Evolutionary conservation across 2,797 vertebrate genomes (phyloP), one percentile per base, ranked within the genome.

Genomic region (Benthosema pterotum): DNA sequence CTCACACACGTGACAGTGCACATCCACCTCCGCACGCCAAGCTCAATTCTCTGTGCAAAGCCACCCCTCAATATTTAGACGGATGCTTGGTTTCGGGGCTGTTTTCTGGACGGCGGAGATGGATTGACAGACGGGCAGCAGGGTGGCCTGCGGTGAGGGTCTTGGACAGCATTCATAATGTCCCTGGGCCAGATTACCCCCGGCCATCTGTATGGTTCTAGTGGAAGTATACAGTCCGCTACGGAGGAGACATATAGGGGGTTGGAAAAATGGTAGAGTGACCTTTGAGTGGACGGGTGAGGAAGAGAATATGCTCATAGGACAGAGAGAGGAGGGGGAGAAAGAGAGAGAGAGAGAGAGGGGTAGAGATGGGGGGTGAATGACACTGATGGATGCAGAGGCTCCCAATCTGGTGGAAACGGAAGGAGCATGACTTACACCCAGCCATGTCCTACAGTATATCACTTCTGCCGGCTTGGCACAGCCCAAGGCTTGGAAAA

Each of bases 321-420:
- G 11, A 12, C 0, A 16, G 14, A 49, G 52, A 19, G 42, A 63
- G 86, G n/a, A n/a, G n/a, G n/a, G n/a, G n/a, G n/a, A n/a, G n/a
- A n/a, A n/a, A 65, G 19, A 79, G 65, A 69, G 66, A 74, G 67
- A 74, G 60, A 68, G 56, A 63, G 63, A 52, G 57, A 52, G 55
- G 54, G 49, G 15, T 45, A 73, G 56, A 71, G 71, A 74, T 69
- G 75, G 74, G 68, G 61, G 65, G 71, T 85, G 86, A 90, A 81
- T 88, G 87, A 90, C 79, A 78, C 80, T 93, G 91, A 93, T 90
- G 65, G 88, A 93, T 92, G 84, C 83, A 86, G 85, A 87, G 67
- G 80, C 89, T 84, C 77, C 80, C 81, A 83, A 88, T 86, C 83
- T 80, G 75, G 80, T 83, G 88, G 88, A 89, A 90, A 83, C 83